Evolutionary conservation across 2,797 vertebrate genomes (phyloP), one percentile per base, ranked within the genome.

Genomic region (Xiphophorus birchmanni): DNA sequence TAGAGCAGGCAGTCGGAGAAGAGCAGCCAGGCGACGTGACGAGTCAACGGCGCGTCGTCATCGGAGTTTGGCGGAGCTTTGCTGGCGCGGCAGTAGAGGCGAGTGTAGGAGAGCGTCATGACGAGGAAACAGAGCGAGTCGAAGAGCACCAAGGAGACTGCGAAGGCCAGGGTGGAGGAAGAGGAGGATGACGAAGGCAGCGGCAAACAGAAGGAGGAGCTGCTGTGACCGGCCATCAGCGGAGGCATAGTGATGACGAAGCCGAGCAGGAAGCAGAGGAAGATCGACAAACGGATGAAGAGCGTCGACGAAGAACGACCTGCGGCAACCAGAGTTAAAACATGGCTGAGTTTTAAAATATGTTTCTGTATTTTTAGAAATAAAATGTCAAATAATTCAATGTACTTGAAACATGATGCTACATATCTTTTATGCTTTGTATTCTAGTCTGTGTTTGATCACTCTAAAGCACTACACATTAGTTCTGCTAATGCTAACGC

Each of bases 1-100:
- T 96, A 97, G 54, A 99, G 97, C 82, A 98, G 94, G 82, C 97
- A 97, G 91, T 99, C 96, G 47, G 97, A 95, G 89, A 99, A 98
- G 81, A 99, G 96, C 44, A 98, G 86, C 93, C 98, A 95, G 65
- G 97, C 97, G 3, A 97, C 93, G 21, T 99, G 98, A 44, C 97
- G 97, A 6, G 97, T 97, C 96, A 97, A 94, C 21, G 95, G 93
- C 23, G 93, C 96, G 83, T 97, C 97, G 77, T 96, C 97, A 2
- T 97, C 95, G 23, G 96, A 93, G 23, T 75, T 0, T 4, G 87
- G 77, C 0, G 79, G 76, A 2, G 86, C 77, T 44, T 90, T 90
- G 83, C 77, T 47, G 52, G 83, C 77, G 0, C 69, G 95, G 56
- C 98, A 98, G 91, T 98, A 98, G 52, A 99, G 96, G 75, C 94